phyloP scores from a whole-genome alignment of 2,113 vertebrate genomes.

The Heteronetta atricapilla region DNA sequence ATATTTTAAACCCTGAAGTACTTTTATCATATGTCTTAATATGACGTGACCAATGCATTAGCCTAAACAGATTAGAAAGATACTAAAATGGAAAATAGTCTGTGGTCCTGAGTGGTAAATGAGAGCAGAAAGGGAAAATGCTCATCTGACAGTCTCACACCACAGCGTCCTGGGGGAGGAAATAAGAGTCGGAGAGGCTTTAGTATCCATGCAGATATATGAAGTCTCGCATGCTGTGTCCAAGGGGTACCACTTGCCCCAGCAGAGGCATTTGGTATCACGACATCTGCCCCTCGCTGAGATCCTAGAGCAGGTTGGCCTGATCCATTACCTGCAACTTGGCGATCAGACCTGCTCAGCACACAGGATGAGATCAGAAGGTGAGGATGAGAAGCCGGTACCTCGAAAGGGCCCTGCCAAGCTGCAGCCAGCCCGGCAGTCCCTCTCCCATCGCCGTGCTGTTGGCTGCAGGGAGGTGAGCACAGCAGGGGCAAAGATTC shows the following conservation, averaged over 20 bases:
- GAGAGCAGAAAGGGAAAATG: background rate
- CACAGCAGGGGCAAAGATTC: background rate
- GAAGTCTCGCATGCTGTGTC: rapidly evolving
- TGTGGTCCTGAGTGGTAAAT: background rate
- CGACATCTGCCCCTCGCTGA: background rate
- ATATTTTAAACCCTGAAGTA: background rate
- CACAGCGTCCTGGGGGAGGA: background rate
- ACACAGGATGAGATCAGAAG: background rate
- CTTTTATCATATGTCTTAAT: background rate
- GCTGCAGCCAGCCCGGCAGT: background rate
- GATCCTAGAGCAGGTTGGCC: background rate
- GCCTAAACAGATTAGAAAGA: background rate
- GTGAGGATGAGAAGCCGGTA: background rate
- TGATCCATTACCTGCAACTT: background rate
- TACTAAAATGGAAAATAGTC: background rate
- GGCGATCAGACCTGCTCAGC: background rate
- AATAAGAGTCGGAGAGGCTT: background rate
- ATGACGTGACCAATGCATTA: background rate
- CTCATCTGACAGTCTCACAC: background rate
- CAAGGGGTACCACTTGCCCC: background rate
- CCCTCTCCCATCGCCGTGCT: background rate
- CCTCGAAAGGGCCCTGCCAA: rapidly evolving
- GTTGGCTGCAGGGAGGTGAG: background rate
- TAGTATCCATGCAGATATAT: rapidly evolving
- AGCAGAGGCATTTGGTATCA: background rate